A percentile compares a stretch with the other conserved stretches of the same genome.
phyloP scores from a whole-genome alignment of 2,888 invertebrate species.

The Phalera bucephala region DNA sequence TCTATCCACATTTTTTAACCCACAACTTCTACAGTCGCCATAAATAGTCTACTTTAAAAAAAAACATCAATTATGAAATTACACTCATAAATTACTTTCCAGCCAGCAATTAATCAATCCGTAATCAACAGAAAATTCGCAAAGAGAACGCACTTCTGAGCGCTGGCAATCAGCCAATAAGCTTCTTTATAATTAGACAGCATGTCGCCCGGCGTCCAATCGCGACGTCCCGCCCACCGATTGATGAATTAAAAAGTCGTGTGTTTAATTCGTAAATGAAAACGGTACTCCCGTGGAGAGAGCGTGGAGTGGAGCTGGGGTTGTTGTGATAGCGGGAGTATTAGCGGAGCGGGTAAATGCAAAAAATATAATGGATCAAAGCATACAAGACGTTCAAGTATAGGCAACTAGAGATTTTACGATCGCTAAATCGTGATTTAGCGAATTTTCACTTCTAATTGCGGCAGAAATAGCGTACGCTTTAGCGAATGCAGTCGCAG shows the following conservation, averaged over 20 bases:
- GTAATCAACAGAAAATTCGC: not conserved
- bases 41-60: too few relatives aligned
- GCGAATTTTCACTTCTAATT: too few relatives aligned
- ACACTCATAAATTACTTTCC: not conserved
- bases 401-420: too few relatives aligned
- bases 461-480: too few relatives aligned
- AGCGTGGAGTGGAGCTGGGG: conserved; percentile 25
- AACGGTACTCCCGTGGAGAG: conserved; percentile 61
- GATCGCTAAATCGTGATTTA: too few relatives aligned
- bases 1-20: too few relatives aligned
- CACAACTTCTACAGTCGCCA: too few relatives aligned
- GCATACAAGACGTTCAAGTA: not conserved
- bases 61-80: too few relatives aligned
- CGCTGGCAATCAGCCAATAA: conserved; percentile 32
- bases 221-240: conserved; percentile 58
- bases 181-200: conserved; percentile 58
- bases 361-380: not conserved
- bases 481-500: too few relatives aligned
- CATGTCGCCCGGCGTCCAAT: conserved; percentile 53
- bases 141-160: not conserved
- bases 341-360: conserved; percentile 2
- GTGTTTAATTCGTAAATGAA: conserved; percentile 67
- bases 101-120: not conserved
- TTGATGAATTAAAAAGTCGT: conserved; percentile 60
- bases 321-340: conserved; percentile 14